phyloP scores from a whole-genome alignment of 2,797 vertebrate genomes.

The Sebastes jordani region DNA sequence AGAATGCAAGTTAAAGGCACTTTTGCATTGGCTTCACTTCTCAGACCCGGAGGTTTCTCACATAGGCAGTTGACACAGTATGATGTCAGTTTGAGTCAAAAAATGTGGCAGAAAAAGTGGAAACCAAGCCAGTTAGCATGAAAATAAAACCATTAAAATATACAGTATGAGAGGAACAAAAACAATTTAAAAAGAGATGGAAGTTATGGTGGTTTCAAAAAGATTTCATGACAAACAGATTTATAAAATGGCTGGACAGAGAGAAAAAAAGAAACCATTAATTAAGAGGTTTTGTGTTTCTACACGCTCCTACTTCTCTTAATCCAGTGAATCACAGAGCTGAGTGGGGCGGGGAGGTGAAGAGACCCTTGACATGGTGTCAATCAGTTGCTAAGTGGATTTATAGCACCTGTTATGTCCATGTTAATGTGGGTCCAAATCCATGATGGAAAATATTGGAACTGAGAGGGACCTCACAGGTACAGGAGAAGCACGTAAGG shows the following conservation, averaged over 20 bases:
- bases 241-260: not conserved
- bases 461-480: not conserved
- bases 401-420: not conserved
- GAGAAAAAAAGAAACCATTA: not conserved
- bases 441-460: not conserved
- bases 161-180: not conserved
- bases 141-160: not conserved
- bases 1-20: too few relatives aligned
- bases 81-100: not conserved
- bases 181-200: not conserved
- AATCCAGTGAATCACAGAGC: not conserved
- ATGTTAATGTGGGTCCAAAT: not conserved
- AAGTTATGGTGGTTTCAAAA: not conserved
- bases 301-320: not conserved
- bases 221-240: not conserved
- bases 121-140: not conserved
- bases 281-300: not conserved
- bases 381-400: slow-evolving; percentile 10
- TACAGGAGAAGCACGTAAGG: not conserved
- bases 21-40: too few relatives aligned
- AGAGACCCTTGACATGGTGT: not conserved
- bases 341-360: not conserved
- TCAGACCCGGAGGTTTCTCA: too few relatives aligned
- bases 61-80: not conserved
- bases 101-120: not conserved